Evolutionary conservation across 2,888 invertebrate species (phyloP).

Genomic region (Osedax frankpressi): DNA sequence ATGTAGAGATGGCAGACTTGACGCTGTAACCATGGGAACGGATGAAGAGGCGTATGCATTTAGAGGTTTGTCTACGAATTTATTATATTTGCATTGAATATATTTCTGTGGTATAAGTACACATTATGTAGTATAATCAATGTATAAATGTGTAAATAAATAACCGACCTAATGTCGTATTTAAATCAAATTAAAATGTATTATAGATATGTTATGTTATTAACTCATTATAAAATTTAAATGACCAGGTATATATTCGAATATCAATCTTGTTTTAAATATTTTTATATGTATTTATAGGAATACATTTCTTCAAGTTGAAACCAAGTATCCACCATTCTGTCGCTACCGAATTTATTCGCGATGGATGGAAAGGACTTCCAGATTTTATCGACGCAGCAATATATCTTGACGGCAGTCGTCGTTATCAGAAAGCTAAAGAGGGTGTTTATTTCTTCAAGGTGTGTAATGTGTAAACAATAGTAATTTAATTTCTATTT

Average conservation of each 20-base stretch:
- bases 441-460: background rate
- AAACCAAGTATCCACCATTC: background rate
- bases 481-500: background rate
- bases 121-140: too few species aligned
- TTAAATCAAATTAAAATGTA: too few species aligned
- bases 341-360: background rate
- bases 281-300: background rate
- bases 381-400: background rate
- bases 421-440: background rate
- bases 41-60: background rate
- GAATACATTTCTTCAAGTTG: background rate
- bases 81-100: too few species aligned
- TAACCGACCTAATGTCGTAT: too few species aligned
- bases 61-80: background rate
- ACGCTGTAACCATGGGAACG: background rate
- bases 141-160: too few species aligned
- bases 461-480: background rate
- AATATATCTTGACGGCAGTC: background rate
- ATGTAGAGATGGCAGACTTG: background rate
- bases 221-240: too few species aligned
- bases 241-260: too few species aligned
- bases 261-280: background rate
- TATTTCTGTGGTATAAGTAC: too few species aligned
- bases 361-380: background rate
- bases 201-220: too few species aligned